These are phyloP conservation scores for Bubo bubo DNA, from an alignment of 2,113 vertebrate genomes.

Conservation along the genomic window DNA sequence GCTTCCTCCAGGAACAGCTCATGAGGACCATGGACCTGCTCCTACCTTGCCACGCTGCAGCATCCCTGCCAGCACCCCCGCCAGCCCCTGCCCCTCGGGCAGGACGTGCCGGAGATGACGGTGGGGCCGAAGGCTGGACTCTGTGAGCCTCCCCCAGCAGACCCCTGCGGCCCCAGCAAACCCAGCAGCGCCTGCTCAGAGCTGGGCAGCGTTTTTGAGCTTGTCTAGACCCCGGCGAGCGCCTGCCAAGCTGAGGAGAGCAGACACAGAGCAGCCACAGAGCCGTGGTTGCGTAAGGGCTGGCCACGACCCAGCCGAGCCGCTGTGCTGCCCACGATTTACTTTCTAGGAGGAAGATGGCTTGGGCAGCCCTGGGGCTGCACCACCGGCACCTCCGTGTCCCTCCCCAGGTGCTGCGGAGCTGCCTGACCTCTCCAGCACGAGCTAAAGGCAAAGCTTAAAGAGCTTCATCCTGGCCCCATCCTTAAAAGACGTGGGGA, in stretches of 20 bases:
- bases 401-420: accelerated
- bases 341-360: slow-evolving; percentile 56
- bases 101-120: accelerated
- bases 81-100: neutral
- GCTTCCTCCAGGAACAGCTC: neutral
- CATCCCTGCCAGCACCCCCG: neutral
- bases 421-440: neutral
- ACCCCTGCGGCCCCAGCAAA: neutral
- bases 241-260: slow-evolving; percentile 28
- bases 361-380: neutral
- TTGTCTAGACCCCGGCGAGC: neutral
- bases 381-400: accelerated
- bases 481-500: accelerated
- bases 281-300: neutral
- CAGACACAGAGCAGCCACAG: neutral
- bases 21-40: neutral
- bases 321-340: neutral
- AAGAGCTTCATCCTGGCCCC: accelerated
- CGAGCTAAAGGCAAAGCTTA: neutral
- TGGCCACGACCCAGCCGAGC: slow-evolving; percentile 8
- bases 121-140: accelerated
- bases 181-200: neutral
- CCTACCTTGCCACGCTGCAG: neutral
- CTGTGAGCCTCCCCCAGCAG: neutral
- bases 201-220: neutral